Evolutionary conservation across 2,113 vertebrate genomes (phyloP).

Genomic region (Cynoglossus semilaevis): DNA sequence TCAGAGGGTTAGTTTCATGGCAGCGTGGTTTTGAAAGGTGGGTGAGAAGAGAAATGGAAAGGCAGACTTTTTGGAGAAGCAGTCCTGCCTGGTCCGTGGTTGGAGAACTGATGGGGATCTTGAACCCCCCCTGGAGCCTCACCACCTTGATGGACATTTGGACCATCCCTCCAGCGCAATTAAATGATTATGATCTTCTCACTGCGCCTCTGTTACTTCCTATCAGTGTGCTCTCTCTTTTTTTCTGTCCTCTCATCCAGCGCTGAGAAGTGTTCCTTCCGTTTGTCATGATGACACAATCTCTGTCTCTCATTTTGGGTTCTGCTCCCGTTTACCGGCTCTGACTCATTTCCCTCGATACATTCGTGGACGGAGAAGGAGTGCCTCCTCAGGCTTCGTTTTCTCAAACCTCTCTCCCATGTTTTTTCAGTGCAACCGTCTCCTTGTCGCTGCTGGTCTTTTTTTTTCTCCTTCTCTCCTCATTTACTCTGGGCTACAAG

Average conservation of each 20-base stretch:
- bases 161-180: constrained; percentile 71
- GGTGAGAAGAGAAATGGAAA: constrained; percentile 29
- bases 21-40: constrained; percentile 28
- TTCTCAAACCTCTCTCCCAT: constrained; percentile 24
- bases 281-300: constrained; percentile 76
- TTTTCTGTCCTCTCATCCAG: constrained; percentile 52
- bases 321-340: constrained; percentile 33
- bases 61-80: constrained; percentile 16
- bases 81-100: constrained; percentile 23
- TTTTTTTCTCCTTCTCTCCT: constrained; percentile 41
- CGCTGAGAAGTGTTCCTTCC: constrained; percentile 51
- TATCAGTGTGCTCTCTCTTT: constrained; percentile 34
- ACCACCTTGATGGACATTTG: constrained; percentile 57
- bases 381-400: constrained; percentile 16
- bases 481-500: constrained; percentile 66
- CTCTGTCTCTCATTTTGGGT: constrained; percentile 51
- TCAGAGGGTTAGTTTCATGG: constrained; percentile 24
- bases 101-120: constrained; percentile 49
- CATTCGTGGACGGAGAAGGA: constrained; percentile 36
- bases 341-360: constrained; percentile 52
- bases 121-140: constrained; percentile 35
- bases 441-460: constrained; percentile 30
- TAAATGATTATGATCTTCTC: constrained; percentile 79
- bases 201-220: constrained; percentile 39
- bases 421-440: constrained; percentile 34